Conservation (phyloP, 2,113 vertebrate species). For the Cettia cetti region DNA sequence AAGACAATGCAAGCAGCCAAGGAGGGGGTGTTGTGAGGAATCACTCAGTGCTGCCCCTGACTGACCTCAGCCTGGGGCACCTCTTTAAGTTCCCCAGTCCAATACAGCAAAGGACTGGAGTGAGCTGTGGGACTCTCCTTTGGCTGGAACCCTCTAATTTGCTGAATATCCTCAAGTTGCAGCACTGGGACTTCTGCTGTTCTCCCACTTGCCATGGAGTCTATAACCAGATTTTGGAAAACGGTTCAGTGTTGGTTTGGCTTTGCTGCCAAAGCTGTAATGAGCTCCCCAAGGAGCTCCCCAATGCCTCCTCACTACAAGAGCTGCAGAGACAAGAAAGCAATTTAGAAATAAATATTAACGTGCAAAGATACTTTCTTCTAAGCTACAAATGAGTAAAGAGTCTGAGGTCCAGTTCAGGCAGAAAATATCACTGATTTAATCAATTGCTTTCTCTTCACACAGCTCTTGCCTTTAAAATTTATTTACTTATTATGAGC, state of each 20-base stretch:
- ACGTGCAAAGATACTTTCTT: background rate
- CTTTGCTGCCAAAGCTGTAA: background rate
- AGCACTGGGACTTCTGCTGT: background rate
- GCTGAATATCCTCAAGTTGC: background rate
- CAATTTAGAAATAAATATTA: background rate
- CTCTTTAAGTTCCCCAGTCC: background rate
- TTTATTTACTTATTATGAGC: background rate
- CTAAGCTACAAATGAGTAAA: background rate
- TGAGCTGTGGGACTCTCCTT: background rate
- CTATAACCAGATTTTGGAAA: background rate
- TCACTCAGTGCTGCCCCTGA: background rate
- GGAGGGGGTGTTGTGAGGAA: background rate
- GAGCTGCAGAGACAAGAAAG: background rate
- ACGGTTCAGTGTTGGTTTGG: background rate
- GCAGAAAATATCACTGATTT: background rate
- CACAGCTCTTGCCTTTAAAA: background rate
- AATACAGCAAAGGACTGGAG: fast-evolving
- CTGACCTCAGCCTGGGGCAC: background rate
- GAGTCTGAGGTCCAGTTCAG: background rate
- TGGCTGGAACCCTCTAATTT: background rate
- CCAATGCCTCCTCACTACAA: background rate
- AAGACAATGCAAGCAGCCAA: background rate
- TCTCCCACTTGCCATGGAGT: background rate
- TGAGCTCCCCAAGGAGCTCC: background rate
- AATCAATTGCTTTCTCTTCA: background rate